Evolutionary conservation across 2,113 vertebrate genomes (phyloP).

Genomic region (Oenanthe oenanthe): DNA sequence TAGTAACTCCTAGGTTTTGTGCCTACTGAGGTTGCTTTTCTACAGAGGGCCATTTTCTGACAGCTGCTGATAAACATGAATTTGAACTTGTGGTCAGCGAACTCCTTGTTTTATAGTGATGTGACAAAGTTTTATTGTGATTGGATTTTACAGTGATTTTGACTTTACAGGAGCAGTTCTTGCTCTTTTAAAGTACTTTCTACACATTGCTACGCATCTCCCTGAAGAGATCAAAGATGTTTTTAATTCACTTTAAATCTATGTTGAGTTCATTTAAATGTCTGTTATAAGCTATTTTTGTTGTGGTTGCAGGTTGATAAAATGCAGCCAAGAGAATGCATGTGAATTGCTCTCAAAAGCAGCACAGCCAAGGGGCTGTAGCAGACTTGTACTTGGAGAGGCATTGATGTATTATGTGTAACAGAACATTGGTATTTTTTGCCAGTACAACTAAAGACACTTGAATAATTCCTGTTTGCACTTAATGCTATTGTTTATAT

Average conservation of each 20-base stretch:
- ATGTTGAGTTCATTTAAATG: conserved; percentile 34
- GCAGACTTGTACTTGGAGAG: conserved; percentile 17
- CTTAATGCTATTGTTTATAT: conserved; percentile 78
- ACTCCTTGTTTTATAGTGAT: conserved; percentile 37
- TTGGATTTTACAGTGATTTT: conserved; percentile 52
- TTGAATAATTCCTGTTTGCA: conserved; percentile 86
- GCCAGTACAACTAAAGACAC: conserved; percentile 81
- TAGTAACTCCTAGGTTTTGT: not conserved
- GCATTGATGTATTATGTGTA: conserved; percentile 30
- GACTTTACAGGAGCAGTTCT: conserved; percentile 10
- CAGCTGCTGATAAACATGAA: not conserved
- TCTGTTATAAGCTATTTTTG: conserved; percentile 66
- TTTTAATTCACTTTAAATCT: conserved; percentile 61
- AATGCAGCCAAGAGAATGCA: conserved; percentile 30
- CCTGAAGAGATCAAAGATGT: conserved; percentile 12
- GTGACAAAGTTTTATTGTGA: not conserved
- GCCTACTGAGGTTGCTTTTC: conserved; percentile 2
- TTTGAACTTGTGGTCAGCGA: not conserved
- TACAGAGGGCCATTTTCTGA: conserved; percentile 8
- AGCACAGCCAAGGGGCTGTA: conserved; percentile 33
- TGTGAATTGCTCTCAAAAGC: conserved; percentile 38
- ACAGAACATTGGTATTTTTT: conserved; percentile 73
- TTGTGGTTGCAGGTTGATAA: conserved; percentile 44
- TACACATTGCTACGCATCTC: not conserved
- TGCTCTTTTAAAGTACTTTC: conserved; percentile 59